Conservation (phyloP, 2,113 vertebrate species). For the Ondatra zibethicus region DNA sequence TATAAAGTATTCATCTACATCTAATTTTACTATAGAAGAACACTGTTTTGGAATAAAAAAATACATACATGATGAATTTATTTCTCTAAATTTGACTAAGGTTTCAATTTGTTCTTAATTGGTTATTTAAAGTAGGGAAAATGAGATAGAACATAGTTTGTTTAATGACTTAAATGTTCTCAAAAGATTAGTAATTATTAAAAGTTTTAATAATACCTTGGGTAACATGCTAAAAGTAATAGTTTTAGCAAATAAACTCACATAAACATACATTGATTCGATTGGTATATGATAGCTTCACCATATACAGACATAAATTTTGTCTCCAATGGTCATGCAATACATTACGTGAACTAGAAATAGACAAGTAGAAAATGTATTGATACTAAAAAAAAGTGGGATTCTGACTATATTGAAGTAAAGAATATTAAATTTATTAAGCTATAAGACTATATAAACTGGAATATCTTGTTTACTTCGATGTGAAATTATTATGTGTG, state of each 20-base stretch:
- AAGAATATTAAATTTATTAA: background rate
- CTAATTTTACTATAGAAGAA: background rate
- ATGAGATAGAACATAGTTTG: background rate
- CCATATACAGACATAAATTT: background rate
- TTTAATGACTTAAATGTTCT: background rate
- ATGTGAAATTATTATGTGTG: background rate
- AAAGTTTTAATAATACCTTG: conserved; percentile 24
- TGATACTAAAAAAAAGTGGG: background rate
- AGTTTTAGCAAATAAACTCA: background rate
- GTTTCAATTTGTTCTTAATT: conserved; percentile 16
- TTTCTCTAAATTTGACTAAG: background rate
- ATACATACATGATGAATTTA: background rate
- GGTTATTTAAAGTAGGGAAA: background rate
- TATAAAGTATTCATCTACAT: background rate
- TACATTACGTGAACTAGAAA: background rate
- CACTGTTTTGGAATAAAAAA: background rate
- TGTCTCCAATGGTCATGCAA: background rate
- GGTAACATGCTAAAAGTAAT: background rate
- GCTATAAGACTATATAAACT: background rate
- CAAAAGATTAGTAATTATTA: background rate
- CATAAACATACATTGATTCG: background rate
- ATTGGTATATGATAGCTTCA: background rate
- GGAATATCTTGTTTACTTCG: background rate
- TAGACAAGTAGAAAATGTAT: background rate
- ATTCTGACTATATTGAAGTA: background rate